phyloP scores from a whole-genome alignment of 1,140 invertebrate genomes.

The Temnothorax longispinosus region DNA sequence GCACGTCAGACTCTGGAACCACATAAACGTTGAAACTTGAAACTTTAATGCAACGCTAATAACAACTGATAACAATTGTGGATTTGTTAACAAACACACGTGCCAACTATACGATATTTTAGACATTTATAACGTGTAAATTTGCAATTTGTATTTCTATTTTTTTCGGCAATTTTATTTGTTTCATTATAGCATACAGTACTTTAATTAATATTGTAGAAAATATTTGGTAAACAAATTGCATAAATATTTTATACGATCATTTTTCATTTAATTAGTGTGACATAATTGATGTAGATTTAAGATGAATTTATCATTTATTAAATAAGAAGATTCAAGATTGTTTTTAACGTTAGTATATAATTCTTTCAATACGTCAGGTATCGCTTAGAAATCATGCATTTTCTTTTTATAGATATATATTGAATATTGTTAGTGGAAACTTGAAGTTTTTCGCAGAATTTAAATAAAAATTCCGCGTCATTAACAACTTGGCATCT shows the following conservation, averaged over 20 bases:
- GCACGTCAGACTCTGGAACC: background rate
- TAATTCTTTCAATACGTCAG: background rate
- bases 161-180: background rate
- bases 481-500: background rate
- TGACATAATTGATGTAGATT: background rate
- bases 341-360: background rate
- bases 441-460: background rate
- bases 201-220: background rate
- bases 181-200: background rate
- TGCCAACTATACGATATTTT: background rate
- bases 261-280: background rate
- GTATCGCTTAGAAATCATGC: background rate
- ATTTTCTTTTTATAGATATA: background rate
- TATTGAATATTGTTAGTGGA: background rate
- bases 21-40: background rate
- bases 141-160: background rate
- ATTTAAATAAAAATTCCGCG: constrained; percentile 8
- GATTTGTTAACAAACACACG: background rate
- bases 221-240: background rate
- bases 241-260: background rate
- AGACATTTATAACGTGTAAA: background rate
- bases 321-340: background rate
- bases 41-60: background rate
- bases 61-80: background rate
- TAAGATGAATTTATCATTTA: background rate